phyloP scores from a whole-genome alignment of 1,140 invertebrate species.

The Telenomus remus region DNA sequence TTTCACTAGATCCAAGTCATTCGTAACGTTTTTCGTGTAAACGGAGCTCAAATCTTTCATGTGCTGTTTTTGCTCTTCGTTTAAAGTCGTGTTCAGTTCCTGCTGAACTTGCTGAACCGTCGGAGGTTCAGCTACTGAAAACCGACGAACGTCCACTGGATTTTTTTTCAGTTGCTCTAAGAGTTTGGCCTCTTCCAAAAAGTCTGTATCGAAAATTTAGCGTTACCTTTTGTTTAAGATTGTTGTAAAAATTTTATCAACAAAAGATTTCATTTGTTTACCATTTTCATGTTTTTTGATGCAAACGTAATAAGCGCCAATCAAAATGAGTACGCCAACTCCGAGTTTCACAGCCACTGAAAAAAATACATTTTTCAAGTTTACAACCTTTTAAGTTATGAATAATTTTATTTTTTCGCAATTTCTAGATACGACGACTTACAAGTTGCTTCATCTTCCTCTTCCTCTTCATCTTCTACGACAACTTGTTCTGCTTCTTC shows the following conservation, averaged over 20 bases:
- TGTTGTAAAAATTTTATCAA: too few relatives aligned
- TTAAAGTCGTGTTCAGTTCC: slow-evolving; percentile 19
- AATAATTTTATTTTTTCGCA: neutral
- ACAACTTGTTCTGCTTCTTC: slow-evolving; percentile 56
- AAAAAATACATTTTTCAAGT: slow-evolving; percentile 67
- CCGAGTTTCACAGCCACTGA: slow-evolving; percentile 87
- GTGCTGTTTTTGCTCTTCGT: slow-evolving; percentile 43
- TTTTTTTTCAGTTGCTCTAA: slow-evolving; percentile 26
- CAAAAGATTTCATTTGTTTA: slow-evolving; percentile 61
- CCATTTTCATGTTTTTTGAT: slow-evolving; percentile 76
- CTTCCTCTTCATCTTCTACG: slow-evolving; percentile 62
- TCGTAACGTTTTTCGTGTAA: too few relatives aligned
- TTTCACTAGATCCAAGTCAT: too few relatives aligned
- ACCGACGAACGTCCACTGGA: slow-evolving; percentile 58
- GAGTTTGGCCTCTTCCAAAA: slow-evolving; percentile 18
- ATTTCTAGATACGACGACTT: slow-evolving; percentile 57
- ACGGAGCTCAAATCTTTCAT: slow-evolving; percentile 46
- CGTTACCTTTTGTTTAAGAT: too few relatives aligned
- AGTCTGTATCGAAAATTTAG: too few relatives aligned
- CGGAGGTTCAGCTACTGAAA: slow-evolving; percentile 71
- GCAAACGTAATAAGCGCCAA: slow-evolving; percentile 85
- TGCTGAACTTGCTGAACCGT: slow-evolving; percentile 18
- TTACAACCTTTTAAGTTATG: neutral
- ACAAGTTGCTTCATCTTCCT: slow-evolving; percentile 70
- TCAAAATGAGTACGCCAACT: slow-evolving; percentile 84